Conservation (phyloP, 2,888 invertebrate species). For the Drosophila neotestacea region DNA sequence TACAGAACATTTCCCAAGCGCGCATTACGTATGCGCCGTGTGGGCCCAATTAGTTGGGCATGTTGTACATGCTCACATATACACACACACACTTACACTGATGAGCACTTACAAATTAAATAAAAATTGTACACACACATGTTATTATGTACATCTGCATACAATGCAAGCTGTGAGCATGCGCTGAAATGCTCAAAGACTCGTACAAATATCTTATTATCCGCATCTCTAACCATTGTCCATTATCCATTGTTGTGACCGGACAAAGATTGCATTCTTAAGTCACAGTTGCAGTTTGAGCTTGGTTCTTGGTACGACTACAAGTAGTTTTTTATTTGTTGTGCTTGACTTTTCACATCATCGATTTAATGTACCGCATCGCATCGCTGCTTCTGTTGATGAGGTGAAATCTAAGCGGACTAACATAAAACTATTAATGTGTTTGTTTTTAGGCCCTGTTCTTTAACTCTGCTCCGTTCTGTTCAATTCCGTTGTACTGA, state of each 20-base stretch:
- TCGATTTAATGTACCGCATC: conserved; percentile 75
- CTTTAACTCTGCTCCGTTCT: conserved; percentile 26
- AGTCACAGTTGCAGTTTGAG: conserved; percentile 7
- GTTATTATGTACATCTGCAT: conserved; percentile 54
- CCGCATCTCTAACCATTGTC: conserved; percentile 39
- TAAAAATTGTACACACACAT: conserved; percentile 15
- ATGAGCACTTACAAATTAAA: conserved; percentile 5
- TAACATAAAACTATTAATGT: conserved; percentile 44
- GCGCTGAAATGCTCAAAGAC: conserved; percentile 23
- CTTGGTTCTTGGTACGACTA: neutral
- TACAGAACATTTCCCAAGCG: conserved; percentile 70
- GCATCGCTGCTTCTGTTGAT: conserved; percentile 84
- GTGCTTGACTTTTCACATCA: conserved; percentile 73
- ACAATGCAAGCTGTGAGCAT: conserved; percentile 48
- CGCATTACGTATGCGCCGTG: conserved; percentile 76
- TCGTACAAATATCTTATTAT: conserved; percentile 19
- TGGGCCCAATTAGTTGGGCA: conserved; percentile 70
- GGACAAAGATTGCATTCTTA: conserved; percentile 48
- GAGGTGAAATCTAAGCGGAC: conserved; percentile 83
- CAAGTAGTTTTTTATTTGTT: neutral
- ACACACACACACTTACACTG: conserved; percentile 3
- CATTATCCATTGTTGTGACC: conserved; percentile 46
- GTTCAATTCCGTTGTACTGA: conserved; percentile 21
- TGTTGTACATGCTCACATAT: conserved; percentile 14
- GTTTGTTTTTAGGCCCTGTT: conserved; percentile 25